These are phyloP conservation scores for Flabesymbios commensalis DNA, from an alignment of 2,888 invertebrate genomes.

Conservation along the genomic window DNA sequence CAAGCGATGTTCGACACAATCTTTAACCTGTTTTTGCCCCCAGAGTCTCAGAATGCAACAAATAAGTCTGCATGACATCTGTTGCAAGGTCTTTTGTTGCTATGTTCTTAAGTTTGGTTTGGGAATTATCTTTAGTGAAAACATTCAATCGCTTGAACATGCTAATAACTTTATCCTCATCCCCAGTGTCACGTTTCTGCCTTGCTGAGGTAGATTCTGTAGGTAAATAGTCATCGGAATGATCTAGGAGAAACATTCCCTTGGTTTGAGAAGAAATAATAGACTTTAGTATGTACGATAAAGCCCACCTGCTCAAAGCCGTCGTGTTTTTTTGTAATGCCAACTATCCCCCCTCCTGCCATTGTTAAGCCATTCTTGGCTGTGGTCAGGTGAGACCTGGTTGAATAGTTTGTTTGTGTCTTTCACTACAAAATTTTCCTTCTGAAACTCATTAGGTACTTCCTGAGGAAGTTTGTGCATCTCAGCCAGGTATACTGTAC, in stretches of 20 bases:
- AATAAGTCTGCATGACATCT: background rate
- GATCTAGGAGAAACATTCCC: background rate
- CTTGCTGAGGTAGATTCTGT: background rate
- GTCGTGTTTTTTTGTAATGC: constrained; percentile 4
- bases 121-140: background rate
- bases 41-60: background rate
- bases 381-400: constrained; percentile 19
- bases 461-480: background rate
- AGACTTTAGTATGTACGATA: constrained; percentile 5
- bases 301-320: constrained; percentile 4
- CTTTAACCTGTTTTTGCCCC: too few species aligned
- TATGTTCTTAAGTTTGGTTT: background rate
- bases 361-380: constrained; percentile 16
- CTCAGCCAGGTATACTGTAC: constrained; percentile 15
- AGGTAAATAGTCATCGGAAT: background rate
- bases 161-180: background rate
- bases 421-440: constrained; percentile 25
- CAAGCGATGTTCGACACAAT: too few species aligned
- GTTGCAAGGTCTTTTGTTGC: constrained; percentile 4
- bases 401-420: constrained; percentile 10
- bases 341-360: constrained; percentile 16
- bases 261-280: background rate
- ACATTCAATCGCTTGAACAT: background rate
- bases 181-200: background rate
- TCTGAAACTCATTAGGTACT: constrained; percentile 10